Conservation (phyloP, 2,113 vertebrate genomes). For the human (Homo sapiens) region GRCh38 chr9:99415001-99415500, state of each 20-base stretch:
- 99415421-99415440: background rate
- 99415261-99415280: background rate
- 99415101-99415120: background rate
- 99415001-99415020: constrained; percentile 27
- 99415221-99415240: background rate
- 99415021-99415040: background rate
- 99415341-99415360: background rate
- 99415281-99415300: background rate
- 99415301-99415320: background rate
- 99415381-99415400: background rate
- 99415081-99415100: background rate
- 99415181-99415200: background rate
- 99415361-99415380: background rate
- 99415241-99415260: background rate
- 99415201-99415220: background rate
- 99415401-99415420: background rate
- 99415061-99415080: background rate
- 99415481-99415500: background rate
- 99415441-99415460: background rate
- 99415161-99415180: background rate
- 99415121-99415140: background rate
- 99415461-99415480: background rate
- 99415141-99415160: background rate
- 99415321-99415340: background rate
- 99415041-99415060: background rate